Evolutionary conservation across 1,140 invertebrate genomes (phyloP).

Genomic region (Metopolophium dirhodum): DNA sequence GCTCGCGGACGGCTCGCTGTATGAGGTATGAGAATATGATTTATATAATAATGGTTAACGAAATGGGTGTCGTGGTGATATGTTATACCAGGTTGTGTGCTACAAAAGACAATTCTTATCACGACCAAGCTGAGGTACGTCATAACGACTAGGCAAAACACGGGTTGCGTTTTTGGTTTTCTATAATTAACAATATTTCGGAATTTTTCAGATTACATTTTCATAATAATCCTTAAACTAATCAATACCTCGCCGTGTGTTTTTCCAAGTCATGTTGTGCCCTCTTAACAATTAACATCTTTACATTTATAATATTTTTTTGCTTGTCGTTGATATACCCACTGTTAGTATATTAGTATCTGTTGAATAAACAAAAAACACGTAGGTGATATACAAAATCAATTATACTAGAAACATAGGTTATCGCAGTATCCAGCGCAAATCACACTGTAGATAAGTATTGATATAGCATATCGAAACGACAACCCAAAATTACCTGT

Average conservation of each 20-base stretch:
- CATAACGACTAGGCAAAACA: background rate
- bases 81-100: background rate
- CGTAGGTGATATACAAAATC: background rate
- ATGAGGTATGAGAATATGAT: background rate
- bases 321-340: background rate
- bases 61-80: constrained; percentile 21
- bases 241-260: background rate
- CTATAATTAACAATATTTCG: background rate
- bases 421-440: background rate
- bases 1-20: background rate
- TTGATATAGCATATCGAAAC: background rate
- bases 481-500: background rate
- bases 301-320: background rate
- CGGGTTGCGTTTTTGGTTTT: background rate
- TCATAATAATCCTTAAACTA: background rate
- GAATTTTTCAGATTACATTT: background rate
- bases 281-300: background rate
- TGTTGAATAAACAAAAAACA: background rate
- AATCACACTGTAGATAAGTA: background rate
- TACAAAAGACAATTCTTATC: background rate
- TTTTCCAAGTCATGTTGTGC: background rate
- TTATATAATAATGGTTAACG: constrained; percentile 9
- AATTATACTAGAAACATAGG: background rate
- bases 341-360: background rate
- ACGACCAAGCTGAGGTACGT: background rate